Evolutionary conservation across 1,140 invertebrate species (phyloP), one percentile per base, ranked within the genome.

Genomic region (Bombus sibiricus): DNA sequence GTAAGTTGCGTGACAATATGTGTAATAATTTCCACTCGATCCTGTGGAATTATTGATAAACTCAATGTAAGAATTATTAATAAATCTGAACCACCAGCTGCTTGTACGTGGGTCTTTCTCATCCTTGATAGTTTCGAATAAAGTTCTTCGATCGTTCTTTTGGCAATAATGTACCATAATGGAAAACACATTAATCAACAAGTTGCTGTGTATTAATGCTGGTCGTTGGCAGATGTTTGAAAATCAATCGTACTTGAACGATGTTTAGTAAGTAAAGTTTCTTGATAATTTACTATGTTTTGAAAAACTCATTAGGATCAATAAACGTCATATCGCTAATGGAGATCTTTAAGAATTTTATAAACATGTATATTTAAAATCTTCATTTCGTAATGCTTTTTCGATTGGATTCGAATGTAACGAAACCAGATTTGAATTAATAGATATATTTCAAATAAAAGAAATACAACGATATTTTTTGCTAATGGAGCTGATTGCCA

Each of bases 1-100:
- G 81, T 83, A 83, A 86, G 37, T 39, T 68, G 37, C 69, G 78
- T 81, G 71, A 81, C 79, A 81, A 85, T 75, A 75, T 62, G 13
- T 59, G n/a, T 69, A 81, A 81, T 79, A 81, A 73, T 81, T 81
- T 81, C 28, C 59, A 62, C 4, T 32, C 22, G 22, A 64, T 68
- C 32, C 41, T 37, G 28, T 28, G 8, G 28, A 34, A 76, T 76
- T 34, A 22, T 37, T 10, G 18, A 34, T 37, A 37, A 37, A 37
- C 10, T 43, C 25, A 41, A 53, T 53, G 5, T 8, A 53, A 13
- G 47, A 53, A 53, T 83, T 68, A 83, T 57, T 68, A 77, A 81
- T 62, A 41, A 47, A 68, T 37, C 8, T n/a, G 28, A n/a, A 22
- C 34, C 34, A 12, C 18, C 34, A 34, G 22, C 22, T 69, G 15